Percentiles rank a stretch among this genome's conserved stretches.
Conservation (phyloP, 2,113 vertebrate species). For the Salminus brasiliensis region DNA sequence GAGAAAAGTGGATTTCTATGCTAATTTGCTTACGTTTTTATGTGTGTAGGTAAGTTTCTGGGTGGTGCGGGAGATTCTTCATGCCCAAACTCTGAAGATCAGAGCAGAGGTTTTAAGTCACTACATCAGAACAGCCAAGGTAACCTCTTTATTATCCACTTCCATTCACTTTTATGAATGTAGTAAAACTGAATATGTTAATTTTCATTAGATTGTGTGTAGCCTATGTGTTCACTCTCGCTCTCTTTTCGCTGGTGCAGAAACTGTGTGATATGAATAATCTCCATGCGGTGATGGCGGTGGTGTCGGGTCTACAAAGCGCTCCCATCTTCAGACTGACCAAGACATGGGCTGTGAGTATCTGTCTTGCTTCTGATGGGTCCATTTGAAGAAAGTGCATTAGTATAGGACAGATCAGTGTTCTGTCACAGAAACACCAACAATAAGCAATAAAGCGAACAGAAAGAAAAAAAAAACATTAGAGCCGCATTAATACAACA, state of each 20-base stretch:
- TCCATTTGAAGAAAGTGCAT: not conserved
- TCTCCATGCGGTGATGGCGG: slow-evolving; percentile 96
- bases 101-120: slow-evolving; percentile 97
- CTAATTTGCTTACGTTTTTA: slow-evolving; percentile 2
- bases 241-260: slow-evolving; percentile 65
- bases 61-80: slow-evolving; percentile 98
- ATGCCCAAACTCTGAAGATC: slow-evolving; percentile 97
- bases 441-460: too few species aligned
- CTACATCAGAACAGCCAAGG: slow-evolving; percentile 99
- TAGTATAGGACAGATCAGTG: too few species aligned
- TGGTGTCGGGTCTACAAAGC: slow-evolving; percentile 94
- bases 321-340: slow-evolving; percentile 95
- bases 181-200: too few species aligned
- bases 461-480: too few species aligned
- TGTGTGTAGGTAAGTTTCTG: slow-evolving; percentile 93
- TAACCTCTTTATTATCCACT: slow-evolving; percentile 63
- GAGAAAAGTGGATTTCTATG: not conserved
- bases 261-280: slow-evolving; percentile 98
- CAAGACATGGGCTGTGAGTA: slow-evolving; percentile 98
- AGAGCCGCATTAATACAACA: too few species aligned
- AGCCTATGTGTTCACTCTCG: not conserved
- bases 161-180: too few species aligned
- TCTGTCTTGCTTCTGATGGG: slow-evolving; percentile 8
- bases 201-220: too few species aligned
- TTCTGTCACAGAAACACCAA: too few species aligned